Evolutionary conservation across 2,797 vertebrate genomes (phyloP), one percentile per base, ranked within the genome.

Genomic region (Molossus molossus): DNA sequence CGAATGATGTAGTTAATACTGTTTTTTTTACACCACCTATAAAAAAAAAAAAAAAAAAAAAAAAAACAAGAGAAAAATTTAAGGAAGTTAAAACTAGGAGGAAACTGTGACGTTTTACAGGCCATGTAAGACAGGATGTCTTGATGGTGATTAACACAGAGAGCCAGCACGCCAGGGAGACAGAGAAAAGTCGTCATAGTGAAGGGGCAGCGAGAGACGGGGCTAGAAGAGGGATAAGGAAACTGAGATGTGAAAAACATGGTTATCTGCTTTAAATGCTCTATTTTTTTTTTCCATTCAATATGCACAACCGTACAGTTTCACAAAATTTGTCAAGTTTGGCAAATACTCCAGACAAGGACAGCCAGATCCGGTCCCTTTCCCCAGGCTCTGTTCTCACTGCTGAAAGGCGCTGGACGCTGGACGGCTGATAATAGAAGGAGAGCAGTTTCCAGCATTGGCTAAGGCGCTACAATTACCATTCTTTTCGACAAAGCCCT

Each of bases 401-500:
- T 55, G 62, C 62, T 82, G 76, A 87, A 90, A 89, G 75, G 58
- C 95, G 50, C 23, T 25, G 37, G 33, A 57, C 95, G 50, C 23
- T 25, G 37, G 33, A 57, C 57, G 72, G 82, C 40, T 91, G 75
- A 75, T 76, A 57, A 92, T 2, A 64, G 60, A 75, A 92, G 21
- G 29, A 58, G 33, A 91, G 81, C 33, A 48, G 62, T 62, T 90
- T 84, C 50, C 76, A 96, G 65, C 65, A 82, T 20, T 29, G 40
- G 86, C 25, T 23, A 48, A 94, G 13, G 23, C 50, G 45, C 65
- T 76, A 45, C n/a, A 77, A n/a, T 95, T 79, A 94, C 12, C 21
- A 14, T 65, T 82, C 60, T 93, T 72, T 48, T 55, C 83, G 81
- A 91, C 25, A 89, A 96, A 96, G 85, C 84, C 21, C 55, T 67